phyloP scores from a whole-genome alignment of 2,113 vertebrate genomes.

The Macrotis lagotis region DNA sequence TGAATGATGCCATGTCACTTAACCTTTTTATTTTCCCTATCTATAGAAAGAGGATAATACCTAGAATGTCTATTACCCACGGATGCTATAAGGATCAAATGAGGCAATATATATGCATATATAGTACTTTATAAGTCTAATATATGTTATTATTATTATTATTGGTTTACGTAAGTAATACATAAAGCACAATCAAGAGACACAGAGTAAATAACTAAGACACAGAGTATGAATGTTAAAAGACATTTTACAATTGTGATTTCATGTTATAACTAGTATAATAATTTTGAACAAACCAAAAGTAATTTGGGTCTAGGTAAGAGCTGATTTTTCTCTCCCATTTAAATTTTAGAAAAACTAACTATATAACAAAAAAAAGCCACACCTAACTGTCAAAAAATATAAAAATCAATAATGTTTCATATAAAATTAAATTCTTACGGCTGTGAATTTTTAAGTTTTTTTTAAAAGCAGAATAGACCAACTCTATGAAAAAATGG shows the following conservation, averaged over 20 bases:
- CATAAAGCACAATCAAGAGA: neutral
- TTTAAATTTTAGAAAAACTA: constrained; percentile 35
- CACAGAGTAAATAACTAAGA: neutral
- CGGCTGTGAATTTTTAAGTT: neutral
- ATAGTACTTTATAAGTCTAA: neutral
- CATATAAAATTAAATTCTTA: constrained; percentile 15
- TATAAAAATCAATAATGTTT: constrained; percentile 39
- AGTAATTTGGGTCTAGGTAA: constrained; percentile 17
- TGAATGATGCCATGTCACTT: neutral
- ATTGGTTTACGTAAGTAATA: neutral
- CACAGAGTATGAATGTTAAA: neutral
- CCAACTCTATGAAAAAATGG: neutral
- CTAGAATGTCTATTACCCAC: neutral
- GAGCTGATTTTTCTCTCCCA: constrained; percentile 52
- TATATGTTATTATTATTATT: neutral
- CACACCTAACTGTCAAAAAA: constrained; percentile 24
- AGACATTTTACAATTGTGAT: neutral
- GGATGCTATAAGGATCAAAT: neutral
- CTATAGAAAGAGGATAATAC: neutral
- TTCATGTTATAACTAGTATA: neutral
- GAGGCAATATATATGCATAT: neutral
- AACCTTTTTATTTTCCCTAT: neutral
- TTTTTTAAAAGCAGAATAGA: constrained; percentile 21
- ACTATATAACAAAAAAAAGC: constrained; percentile 45
- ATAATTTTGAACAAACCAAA: constrained; percentile 20